A percentile compares a stretch with the other conserved stretches of the same genome.
Conservation (phyloP, 1,140 invertebrate species). For the Coelopa frigida region DNA sequence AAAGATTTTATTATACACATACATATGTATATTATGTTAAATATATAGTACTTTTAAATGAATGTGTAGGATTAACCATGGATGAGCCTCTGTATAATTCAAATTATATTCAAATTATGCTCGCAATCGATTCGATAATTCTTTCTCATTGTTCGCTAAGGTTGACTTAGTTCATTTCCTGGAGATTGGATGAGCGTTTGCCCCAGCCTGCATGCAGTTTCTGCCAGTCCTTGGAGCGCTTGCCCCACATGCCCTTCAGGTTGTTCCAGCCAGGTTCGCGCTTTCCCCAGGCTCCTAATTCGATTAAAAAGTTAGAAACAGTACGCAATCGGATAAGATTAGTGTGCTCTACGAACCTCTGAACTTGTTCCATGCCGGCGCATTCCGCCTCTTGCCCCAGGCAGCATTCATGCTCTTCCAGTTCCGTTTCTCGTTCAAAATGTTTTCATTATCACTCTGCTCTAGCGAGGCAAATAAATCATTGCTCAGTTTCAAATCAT, state of each 20-base stretch:
- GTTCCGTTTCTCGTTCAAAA: conserved; percentile 49
- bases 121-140: no score
- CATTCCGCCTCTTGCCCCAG: conserved; percentile 56
- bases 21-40: no score
- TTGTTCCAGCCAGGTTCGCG: conserved; percentile 66
- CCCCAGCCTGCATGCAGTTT: conserved; percentile 40
- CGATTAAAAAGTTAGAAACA: not conserved
- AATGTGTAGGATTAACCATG: no score
- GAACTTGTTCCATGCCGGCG: conserved; percentile 53
- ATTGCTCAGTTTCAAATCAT: not conserved
- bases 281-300: conserved; percentile 57
- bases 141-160: no score
- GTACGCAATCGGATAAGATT: no score
- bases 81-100: no score
- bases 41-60: no score
- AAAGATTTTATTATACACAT: no score
- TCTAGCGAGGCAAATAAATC: not conserved
- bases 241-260: conserved; percentile 65
- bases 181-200: conserved; percentile 23
- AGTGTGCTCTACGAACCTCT: no score
- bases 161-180: conserved; percentile 17
- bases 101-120: no score
- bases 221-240: conserved; percentile 45
- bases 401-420: conserved; percentile 56
- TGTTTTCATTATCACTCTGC: conserved; percentile 7